Conservation (phyloP, 2,888 invertebrate species). For the Xestia sexstrigata region DNA sequence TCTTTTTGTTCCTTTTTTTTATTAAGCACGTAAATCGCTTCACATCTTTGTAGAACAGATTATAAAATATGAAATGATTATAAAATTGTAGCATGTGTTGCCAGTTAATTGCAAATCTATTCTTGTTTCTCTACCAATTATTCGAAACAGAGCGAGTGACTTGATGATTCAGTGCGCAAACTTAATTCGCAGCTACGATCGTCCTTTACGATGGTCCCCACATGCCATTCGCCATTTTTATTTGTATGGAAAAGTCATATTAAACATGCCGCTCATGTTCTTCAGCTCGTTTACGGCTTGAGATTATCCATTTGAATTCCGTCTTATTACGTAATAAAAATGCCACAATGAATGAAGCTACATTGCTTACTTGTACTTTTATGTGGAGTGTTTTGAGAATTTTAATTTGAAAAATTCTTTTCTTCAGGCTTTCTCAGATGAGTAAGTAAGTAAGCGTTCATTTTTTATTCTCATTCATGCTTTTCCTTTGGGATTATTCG, state of each 20-base stretch:
- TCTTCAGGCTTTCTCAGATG: constrained; percentile 58
- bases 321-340: constrained; percentile 84
- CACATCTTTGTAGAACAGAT: constrained; percentile 13
- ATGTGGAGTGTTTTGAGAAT: constrained; percentile 78
- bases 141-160: constrained; percentile 15
- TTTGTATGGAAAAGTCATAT: constrained; percentile 77
- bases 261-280: constrained; percentile 79
- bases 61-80: constrained; percentile 19
- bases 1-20: constrained; percentile 35
- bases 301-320: constrained; percentile 84
- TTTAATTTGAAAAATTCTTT: constrained; percentile 78
- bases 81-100: neutral
- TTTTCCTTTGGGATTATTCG: constrained; percentile 50
- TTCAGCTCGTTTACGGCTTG: constrained; percentile 78
- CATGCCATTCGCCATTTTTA: constrained; percentile 70
- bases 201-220: constrained; percentile 55
- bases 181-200: constrained; percentile 67
- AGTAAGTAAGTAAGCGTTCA: constrained; percentile 53
- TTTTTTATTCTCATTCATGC: constrained; percentile 60
- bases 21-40: constrained; percentile 29
- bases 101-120: constrained; percentile 15
- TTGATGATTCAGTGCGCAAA: constrained; percentile 56
- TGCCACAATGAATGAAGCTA: constrained; percentile 80
- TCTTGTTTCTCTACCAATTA: constrained; percentile 3
- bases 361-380: constrained; percentile 72